Evolutionary conservation across 2,797 vertebrate genomes (phyloP), one percentile per base, ranked within the genome.

Genomic region (Myotis pilosus): DNA sequence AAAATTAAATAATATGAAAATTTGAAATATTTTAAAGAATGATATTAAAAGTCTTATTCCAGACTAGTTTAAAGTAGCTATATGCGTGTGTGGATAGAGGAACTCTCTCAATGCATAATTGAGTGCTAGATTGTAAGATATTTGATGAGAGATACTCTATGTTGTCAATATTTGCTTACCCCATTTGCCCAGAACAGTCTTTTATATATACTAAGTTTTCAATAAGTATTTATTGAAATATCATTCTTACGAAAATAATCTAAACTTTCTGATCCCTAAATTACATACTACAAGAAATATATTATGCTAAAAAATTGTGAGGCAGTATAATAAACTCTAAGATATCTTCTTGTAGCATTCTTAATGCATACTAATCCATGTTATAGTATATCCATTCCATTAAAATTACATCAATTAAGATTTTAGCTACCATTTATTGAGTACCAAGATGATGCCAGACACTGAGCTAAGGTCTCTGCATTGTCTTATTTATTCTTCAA

Each of bases 1-100:
- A 93, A 80, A 86, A 81, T 38, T 66, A 86, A 94, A 64, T 36
- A 72, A 7, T 19, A 75, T 68, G 66, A n/a, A 64, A 36, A 38
- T 55, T 75, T 87, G 16, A 81, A 92, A 92, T 80, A 71, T 49
- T 60, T 41, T 81, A 53, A 72, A 89, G 72, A 90, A 72, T 64
- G 12, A 79, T 72, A 74, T 36, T 74, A 72, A 60, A 89, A 22
- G 2, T 71, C n/a, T 60, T 84, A 78, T 12, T 78, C 23, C 41
- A 78, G 79, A 51, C 25, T 78, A 84, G 3, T 25, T 76, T 83
- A 84, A 69, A 41, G 13, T 78, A 78, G 51, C 25, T 62, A 71
- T 44, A 28, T 36, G 64, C 8, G 51, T 33, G 20, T 71, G 51
- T 78, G 36, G 60, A 22, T 53, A 78, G 20, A 76, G 9, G 33